These are phyloP conservation scores for Oncorhynchus clarkii DNA, from an alignment of 2,113 vertebrate genomes.

Conservation along the genomic window DNA sequence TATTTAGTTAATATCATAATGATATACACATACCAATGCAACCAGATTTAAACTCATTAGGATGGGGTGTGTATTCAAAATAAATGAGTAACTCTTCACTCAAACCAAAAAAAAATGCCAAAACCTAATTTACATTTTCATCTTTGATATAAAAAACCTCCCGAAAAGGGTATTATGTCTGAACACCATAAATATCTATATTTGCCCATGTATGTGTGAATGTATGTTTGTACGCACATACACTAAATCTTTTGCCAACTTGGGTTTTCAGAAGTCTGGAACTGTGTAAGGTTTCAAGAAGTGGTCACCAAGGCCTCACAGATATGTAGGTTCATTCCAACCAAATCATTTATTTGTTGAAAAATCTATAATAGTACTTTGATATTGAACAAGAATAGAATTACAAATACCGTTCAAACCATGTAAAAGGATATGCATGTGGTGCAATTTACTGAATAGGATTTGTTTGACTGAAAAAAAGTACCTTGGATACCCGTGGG, in stretches of 20 bases:
- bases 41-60: neutral
- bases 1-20: slow-evolving; percentile 19
- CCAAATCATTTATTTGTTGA: slow-evolving; percentile 1
- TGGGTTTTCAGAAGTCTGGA: slow-evolving; percentile 14
- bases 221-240: slow-evolving; percentile 41
- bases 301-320: neutral
- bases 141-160: neutral
- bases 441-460: slow-evolving; percentile 15
- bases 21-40: slow-evolving; percentile 4
- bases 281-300: neutral
- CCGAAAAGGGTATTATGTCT: neutral
- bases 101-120: neutral
- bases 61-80: neutral
- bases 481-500: neutral
- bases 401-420: neutral
- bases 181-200: neutral
- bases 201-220: slow-evolving; percentile 30
- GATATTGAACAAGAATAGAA: neutral
- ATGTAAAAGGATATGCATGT: slow-evolving; percentile 2
- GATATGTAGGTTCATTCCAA: neutral
- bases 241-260: slow-evolving; percentile 23
- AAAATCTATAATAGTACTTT: slow-evolving; percentile 12
- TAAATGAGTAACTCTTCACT: neutral
- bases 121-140: slow-evolving; percentile 11
- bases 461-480: neutral